These are phyloP conservation scores for Dolomedes plantarius DNA, from an alignment of 2,888 invertebrate species.

Conservation along the genomic window DNA sequence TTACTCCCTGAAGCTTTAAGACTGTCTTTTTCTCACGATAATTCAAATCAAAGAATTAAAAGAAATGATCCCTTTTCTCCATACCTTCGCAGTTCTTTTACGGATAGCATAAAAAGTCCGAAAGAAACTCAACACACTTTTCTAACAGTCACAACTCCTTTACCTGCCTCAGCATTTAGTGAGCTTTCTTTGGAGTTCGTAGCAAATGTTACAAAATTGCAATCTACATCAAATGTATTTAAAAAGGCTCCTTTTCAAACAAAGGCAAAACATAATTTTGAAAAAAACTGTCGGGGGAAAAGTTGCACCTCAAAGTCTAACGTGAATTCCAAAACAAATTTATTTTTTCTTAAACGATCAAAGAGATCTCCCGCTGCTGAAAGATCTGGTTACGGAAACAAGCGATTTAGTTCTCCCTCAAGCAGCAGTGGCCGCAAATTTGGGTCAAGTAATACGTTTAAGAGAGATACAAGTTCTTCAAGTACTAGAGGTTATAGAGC, in stretches of 20 bases:
- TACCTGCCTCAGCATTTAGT: slow-evolving; percentile 29
- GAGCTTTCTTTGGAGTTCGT: slow-evolving; percentile 25
- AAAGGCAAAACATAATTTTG: background rate
- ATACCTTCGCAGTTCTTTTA: slow-evolving; percentile 50
- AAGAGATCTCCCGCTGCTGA: slow-evolving; percentile 34
- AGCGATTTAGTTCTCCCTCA: slow-evolving; percentile 39
- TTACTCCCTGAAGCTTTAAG: slow-evolving; percentile 58
- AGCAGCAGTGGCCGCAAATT: slow-evolving; percentile 33
- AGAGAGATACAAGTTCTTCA: slow-evolving; percentile 2
- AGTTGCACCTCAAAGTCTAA: background rate
- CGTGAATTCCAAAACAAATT: slow-evolving; percentile 4
- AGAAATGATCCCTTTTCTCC: slow-evolving; percentile 34
- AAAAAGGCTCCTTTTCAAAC: background rate
- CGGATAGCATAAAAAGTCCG: slow-evolving; percentile 5
- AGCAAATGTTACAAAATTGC: slow-evolving; percentile 8
- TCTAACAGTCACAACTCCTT: slow-evolving; percentile 33
- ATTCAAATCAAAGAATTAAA: slow-evolving; percentile 21
- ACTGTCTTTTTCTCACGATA: slow-evolving; percentile 35
- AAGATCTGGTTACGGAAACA: slow-evolving; percentile 6
- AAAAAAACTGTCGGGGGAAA: background rate
- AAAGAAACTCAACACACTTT: background rate
- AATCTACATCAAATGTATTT: background rate
- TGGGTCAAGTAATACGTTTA: slow-evolving; percentile 14
- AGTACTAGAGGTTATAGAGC: background rate
- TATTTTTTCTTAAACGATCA: slow-evolving; percentile 5